Base-by-base conservation (phyloP, 1,140 invertebrate species). In the Lasaia peninsularis region DNA sequence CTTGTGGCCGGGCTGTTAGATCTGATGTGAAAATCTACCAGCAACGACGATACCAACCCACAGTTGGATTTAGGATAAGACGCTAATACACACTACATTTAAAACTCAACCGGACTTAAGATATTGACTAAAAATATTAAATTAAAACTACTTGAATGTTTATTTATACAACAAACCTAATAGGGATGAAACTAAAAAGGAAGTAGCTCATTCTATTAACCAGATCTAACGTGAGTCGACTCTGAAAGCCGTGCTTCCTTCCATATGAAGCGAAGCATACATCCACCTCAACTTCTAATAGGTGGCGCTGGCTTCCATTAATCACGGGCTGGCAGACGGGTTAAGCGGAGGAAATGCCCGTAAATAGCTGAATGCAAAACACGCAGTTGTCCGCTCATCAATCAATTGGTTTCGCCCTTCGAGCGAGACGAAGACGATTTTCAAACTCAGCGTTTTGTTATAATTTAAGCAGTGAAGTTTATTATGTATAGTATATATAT, bases 331-430 rank as follows among this genome's bases (percentile, higher is more conserved):
- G 67, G 72, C 69, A 80, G 78, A 80, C 80, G 83, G 76, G 80
- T 80, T 84, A 80, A 82, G 79, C 78, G 74, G 68, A 84, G 83
- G 83, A 86, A 84, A 81, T 83, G 74, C 78, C 76, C 80, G 83
- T 86, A 86, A 86, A 86, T 85, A 86, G 80, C 76, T 81, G 70
- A 86, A 86, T 84, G 80, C 83, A 86, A 86, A 86, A 84, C 76
- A 78, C 72, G 74, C 73, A 80, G 78, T 83, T 80, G 80, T 80
- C 79, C 63, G 73, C 75, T 78, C 83, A 86, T 86, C 81, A 86
- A 86, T 86, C 83, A 86, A 78, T 79, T 63, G 67, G 73, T 66
- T 69, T 65, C 57, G 51, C 16, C 40, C 40, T 44, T 8, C 18
- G 40, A 44, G 9, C 40, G 40, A 44, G 51, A 48, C 51, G 50